Conservation (phyloP, 2,797 vertebrate genomes). For the Scarus forsteni region DNA sequence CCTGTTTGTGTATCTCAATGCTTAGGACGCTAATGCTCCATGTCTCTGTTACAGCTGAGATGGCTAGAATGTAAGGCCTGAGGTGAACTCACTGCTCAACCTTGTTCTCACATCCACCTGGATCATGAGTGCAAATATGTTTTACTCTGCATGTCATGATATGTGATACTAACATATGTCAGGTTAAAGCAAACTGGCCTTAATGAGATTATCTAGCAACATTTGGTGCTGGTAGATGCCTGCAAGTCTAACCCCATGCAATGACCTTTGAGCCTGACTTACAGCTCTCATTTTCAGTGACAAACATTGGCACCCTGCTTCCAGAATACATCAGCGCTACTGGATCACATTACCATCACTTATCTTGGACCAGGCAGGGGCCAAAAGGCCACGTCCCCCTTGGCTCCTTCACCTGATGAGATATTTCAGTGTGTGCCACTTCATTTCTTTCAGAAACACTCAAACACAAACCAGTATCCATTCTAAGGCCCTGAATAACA, state of each 20-base stretch:
- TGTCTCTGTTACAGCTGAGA: no score
- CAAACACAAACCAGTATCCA: background rate
- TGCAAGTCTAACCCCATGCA: background rate
- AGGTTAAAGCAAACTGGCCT: no score
- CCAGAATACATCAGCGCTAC: constrained; percentile 11
- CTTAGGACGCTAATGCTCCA: no score
- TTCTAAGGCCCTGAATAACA: background rate
- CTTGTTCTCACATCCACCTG: no score
- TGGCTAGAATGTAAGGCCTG: no score
- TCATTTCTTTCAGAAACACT: background rate
- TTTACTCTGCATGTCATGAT: no score
- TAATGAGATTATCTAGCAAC: no score
- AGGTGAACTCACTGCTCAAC: no score
- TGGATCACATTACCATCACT: constrained; percentile 26
- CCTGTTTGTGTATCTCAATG: no score
- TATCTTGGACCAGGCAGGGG: constrained; percentile 5
- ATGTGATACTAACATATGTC: no score
- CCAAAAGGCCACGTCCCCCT: constrained; percentile 14
- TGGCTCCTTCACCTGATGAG: constrained; percentile 8
- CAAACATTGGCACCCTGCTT: constrained; percentile 18
- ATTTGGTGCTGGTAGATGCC: background rate
- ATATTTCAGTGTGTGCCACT: background rate
- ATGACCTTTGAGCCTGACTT: constrained; percentile 1
- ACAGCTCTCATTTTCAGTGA: constrained; percentile 6
- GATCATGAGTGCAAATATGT: no score